Percentiles rank a stretch among this genome's conserved stretches.
Evolutionary conservation across 2,113 vertebrate genomes (phyloP).

Genomic region (Bos taurus): DNA sequence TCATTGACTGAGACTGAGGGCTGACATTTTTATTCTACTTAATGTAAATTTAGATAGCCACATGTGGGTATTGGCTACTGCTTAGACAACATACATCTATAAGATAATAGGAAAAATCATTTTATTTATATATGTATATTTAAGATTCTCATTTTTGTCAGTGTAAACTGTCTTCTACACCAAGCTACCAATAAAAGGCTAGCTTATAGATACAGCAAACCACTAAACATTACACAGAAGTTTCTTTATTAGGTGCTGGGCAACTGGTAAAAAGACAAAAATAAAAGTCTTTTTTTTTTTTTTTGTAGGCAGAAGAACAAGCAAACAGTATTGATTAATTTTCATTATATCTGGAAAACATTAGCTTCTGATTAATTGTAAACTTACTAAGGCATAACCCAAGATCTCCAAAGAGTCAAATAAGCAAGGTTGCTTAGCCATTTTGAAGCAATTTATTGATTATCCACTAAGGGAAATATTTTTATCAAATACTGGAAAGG

Average conservation of each 20-base stretch:
- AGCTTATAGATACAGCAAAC: background rate
- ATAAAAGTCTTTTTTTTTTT: too few species aligned
- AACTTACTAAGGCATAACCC: background rate
- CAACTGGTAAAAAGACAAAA: background rate
- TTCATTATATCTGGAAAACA: background rate
- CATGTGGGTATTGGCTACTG: background rate
- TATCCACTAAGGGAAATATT: background rate
- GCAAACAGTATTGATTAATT: background rate
- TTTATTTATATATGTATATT: background rate
- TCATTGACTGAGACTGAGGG: background rate
- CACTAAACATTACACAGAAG: rapidly evolving
- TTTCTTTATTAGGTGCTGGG: background rate
- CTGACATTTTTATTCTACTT: background rate
- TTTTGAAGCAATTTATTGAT: background rate
- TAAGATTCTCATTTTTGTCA: background rate
- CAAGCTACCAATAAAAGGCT: background rate
- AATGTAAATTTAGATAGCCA: background rate
- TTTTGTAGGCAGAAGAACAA: background rate
- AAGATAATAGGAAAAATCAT: background rate
- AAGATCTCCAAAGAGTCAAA: background rate
- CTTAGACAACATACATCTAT: background rate
- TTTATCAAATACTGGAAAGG: background rate
- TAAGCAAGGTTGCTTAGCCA: background rate
- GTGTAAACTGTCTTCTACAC: background rate
- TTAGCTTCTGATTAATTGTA: background rate